A percentile compares a stretch with the other conserved stretches of the same genome.
Conservation (phyloP, 2,113 vertebrate species). For the Lathamus discolor region DNA sequence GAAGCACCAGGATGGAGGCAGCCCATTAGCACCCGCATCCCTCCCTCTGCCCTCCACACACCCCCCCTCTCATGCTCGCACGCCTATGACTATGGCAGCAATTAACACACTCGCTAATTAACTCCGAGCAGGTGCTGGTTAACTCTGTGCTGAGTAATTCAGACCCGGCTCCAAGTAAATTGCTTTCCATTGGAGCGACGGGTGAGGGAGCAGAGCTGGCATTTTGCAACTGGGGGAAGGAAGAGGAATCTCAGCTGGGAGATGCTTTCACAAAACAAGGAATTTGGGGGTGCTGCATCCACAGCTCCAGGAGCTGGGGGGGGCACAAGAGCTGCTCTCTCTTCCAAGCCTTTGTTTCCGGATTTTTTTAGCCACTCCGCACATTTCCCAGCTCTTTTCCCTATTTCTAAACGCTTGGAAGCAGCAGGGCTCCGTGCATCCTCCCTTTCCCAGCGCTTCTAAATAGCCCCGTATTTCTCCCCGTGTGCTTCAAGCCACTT, state of each 20-base stretch:
- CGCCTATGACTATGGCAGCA: conserved; percentile 29
- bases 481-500: rapidly evolving
- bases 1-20: neutral
- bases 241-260: neutral
- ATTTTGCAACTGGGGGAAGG: neutral
- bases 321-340: neutral
- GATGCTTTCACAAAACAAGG: neutral
- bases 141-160: conserved; percentile 54
- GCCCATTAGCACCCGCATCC: neutral
- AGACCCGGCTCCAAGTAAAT: conserved; percentile 22
- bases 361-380: neutral
- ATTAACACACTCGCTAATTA: conserved; percentile 60
- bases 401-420: neutral
- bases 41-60: neutral
- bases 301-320: neutral
- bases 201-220: conserved; percentile 13
- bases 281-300: neutral
- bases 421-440: neutral
- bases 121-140: conserved; percentile 55
- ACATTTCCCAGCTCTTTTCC: neutral
- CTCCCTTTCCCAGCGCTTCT: neutral
- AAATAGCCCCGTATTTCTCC: neutral
- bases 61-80: neutral
- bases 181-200: conserved; percentile 37
- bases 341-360: neutral